Evolutionary conservation across 2,797 vertebrate genomes (phyloP).

Genomic region (Poeciliopsis paucimaculata): DNA sequence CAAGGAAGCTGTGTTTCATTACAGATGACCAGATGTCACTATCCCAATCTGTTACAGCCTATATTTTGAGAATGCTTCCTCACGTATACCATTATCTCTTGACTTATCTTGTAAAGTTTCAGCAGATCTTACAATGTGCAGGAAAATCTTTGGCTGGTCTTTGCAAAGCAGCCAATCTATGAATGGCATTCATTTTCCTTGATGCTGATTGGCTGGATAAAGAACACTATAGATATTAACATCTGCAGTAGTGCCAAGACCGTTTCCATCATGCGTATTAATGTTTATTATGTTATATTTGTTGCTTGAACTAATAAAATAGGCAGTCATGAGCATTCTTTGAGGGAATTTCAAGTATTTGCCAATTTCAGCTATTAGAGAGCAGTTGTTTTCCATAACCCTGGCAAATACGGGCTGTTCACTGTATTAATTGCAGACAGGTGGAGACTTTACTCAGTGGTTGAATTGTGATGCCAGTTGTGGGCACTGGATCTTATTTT

Average conservation of each 20-base stretch:
- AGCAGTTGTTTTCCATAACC: not conserved
- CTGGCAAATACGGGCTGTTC: not conserved
- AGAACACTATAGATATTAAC: not conserved
- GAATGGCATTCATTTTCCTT: not conserved
- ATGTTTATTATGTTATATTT: not conserved
- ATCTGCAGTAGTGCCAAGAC: not conserved
- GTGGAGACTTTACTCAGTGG: not conserved
- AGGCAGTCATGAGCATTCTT: not conserved
- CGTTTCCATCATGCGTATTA: not conserved
- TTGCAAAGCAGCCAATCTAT: not conserved
- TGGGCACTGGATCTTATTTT: not conserved
- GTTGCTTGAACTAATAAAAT: not conserved
- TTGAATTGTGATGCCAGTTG: not conserved
- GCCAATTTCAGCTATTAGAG: not conserved
- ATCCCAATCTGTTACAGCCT: not conserved
- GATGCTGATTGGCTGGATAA: not conserved
- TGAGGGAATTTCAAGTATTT: not conserved
- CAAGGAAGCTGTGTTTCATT: not conserved
- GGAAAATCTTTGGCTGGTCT: not conserved
- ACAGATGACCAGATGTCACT: not conserved
- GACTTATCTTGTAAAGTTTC: not conserved
- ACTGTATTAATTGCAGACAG: not conserved
- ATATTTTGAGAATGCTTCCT: not conserved
- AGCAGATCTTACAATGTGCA: not conserved
- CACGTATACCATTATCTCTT: not conserved